A percentile compares a stretch with the other conserved stretches of the same genome.
Conservation (phyloP, 2,113 vertebrate species). For the Petrocephalus microphthalmus region DNA sequence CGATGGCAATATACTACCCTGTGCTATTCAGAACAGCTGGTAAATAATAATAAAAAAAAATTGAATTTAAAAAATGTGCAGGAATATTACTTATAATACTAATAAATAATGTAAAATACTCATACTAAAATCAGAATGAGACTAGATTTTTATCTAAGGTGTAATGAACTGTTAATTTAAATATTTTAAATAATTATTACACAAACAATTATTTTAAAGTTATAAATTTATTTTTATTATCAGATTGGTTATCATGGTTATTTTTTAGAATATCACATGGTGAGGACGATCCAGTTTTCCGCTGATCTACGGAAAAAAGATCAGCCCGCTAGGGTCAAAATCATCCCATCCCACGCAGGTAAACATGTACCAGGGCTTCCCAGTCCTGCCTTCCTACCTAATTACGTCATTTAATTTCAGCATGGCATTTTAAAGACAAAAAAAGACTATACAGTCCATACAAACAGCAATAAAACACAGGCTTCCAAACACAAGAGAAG, state of each 20-base stretch:
- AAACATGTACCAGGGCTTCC: background rate
- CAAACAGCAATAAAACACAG: slow-evolving; percentile 13
- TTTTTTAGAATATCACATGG: slow-evolving; percentile 12
- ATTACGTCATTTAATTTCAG: background rate
- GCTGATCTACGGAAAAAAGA: background rate
- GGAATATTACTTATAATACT: background rate
- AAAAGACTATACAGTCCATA: slow-evolving; percentile 18
- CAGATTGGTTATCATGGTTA: background rate
- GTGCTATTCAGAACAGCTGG: background rate
- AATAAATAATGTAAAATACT: background rate
- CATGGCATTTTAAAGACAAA: slow-evolving; percentile 6
- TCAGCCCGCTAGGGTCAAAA: background rate
- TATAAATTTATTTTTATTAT: slow-evolving; percentile 9
- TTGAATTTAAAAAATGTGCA: background rate
- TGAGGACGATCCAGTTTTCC: slow-evolving; percentile 6
- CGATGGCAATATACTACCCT: background rate
- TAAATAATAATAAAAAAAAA: background rate
- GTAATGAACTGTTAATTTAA: background rate
- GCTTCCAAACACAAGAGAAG: slow-evolving; percentile 13
- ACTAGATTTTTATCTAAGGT: background rate
- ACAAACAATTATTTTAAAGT: background rate
- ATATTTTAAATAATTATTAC: background rate
- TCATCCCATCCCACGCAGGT: background rate
- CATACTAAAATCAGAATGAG: background rate
- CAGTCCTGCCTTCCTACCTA: background rate